Base-by-base conservation (phyloP, 2,797 vertebrate genomes). In the Nannoperca australis region DNA sequence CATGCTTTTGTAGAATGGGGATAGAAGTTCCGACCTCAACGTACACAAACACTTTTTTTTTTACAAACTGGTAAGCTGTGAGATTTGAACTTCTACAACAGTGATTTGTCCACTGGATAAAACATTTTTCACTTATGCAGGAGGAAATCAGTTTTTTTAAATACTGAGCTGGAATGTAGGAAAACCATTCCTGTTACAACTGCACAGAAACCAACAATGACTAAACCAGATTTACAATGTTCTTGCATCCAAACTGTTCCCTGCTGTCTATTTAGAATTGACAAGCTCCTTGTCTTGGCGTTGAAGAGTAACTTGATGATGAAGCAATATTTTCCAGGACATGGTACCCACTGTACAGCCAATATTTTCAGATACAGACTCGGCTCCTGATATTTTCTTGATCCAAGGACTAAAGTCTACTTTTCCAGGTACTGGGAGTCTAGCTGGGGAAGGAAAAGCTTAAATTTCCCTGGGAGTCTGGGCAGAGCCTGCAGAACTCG, bases 401-500 rank as follows among this genome's bases (percentile, higher is more conserved):
- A 84, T 81, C 55, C 76, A 70, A 63, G 78, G 72, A 91, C 89
- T 78, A 81, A 85, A 86, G 70, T 89, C 82, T 81, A 82, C 81
- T 93, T 94, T 94, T 94, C 90, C 92, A 94, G 94, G 93, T 95
- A 93, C 83, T 84, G 85, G 82, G 76, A 90, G 79, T 87, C 73
- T 75, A 86, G 91, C 86, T 86, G 76, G 86, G 85, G 91, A 92
- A 90, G 88, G 87, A 87, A 93, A 92, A 82, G 87, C 88, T 92
- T 92, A 80, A 81, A 90, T 93, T 94, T 94, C 91, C 86, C 82
- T 89, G 85, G 76, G 90, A 93, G 92, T 90, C 90, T 90, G 91
- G 90, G 89, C 88, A 90, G 85, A 89, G 91, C 88, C 95, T 96
- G 95, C 85, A 89, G 90, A 94, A 95, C 88, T 94, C 94, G 86